Conservation (phyloP, 2,113 vertebrate genomes). For the Takifugu bimaculatus region DNA sequence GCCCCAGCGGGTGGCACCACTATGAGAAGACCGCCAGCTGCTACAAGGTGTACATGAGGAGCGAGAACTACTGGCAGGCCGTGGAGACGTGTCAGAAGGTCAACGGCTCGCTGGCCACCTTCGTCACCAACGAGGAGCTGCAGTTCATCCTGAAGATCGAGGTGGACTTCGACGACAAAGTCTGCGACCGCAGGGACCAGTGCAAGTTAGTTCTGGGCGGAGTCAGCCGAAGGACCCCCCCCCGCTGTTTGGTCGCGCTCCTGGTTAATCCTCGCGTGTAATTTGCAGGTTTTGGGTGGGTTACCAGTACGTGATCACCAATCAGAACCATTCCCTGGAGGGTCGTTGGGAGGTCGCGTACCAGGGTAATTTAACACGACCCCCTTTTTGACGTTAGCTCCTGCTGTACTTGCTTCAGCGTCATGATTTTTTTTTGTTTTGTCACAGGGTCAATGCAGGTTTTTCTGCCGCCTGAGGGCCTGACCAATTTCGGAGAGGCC, state of each 20-base stretch:
- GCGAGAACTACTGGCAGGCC: slow-evolving; percentile 97
- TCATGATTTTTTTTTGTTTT: background rate
- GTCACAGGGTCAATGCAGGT: slow-evolving; percentile 86
- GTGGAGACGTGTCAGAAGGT: slow-evolving; percentile 93
- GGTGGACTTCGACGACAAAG: slow-evolving; percentile 88
- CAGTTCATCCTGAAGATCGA: slow-evolving; percentile 93
- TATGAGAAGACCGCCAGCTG: slow-evolving; percentile 98
- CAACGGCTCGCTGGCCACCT: slow-evolving; percentile 92
- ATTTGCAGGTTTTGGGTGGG: slow-evolving; percentile 91
- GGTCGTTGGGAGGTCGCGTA: slow-evolving; percentile 95
- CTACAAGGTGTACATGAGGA: slow-evolving; percentile 90
- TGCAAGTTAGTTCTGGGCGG: slow-evolving; percentile 79
- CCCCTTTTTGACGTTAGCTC: background rate
- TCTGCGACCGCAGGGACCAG: slow-evolving; percentile 86
- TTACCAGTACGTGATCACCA: slow-evolving; percentile 95
- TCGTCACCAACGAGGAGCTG: slow-evolving; percentile 93
- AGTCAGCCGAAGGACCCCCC: no score
- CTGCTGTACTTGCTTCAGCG: background rate
- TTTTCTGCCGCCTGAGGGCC: slow-evolving; percentile 86
- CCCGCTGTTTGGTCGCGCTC: no score
- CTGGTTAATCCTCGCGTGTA: no score
- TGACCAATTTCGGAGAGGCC: slow-evolving; percentile 75
- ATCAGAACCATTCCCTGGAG: slow-evolving; percentile 86
- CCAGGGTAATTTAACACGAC: slow-evolving; percentile 82
- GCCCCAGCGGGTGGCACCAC: slow-evolving; percentile 95